Conservation (phyloP, 1,140 invertebrate genomes). For the Bactericera cockerelli region DNA sequence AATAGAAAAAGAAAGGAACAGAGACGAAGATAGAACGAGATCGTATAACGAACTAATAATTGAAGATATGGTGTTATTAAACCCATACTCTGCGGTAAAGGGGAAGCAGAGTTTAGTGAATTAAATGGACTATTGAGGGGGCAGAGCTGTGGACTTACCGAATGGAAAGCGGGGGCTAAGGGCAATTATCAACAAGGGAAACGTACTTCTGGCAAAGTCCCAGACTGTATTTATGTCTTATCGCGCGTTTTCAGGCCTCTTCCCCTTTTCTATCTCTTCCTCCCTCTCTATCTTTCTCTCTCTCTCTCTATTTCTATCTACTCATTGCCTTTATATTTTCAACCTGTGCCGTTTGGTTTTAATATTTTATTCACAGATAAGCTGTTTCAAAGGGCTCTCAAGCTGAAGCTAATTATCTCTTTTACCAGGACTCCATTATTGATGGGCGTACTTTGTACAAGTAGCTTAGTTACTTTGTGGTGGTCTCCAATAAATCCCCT, state of each 20-base stretch:
- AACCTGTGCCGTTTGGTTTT: no score
- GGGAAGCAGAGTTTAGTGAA: conserved; percentile 3
- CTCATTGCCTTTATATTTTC: no score
- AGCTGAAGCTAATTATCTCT: no score
- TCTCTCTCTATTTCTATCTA: no score
- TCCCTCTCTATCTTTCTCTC: no score
- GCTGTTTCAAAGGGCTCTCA: no score
- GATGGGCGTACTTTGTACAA: no score
- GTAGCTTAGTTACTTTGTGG: no score
- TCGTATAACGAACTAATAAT: neutral
- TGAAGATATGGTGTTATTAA: conserved; percentile 9
- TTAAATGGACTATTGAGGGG: neutral
- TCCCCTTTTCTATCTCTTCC: neutral
- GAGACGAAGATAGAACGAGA: no score
- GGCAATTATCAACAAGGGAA: conserved; percentile 3
- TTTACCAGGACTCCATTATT: no score
- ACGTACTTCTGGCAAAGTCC: conserved; percentile 2
- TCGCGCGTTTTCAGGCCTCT: conserved; percentile 7
- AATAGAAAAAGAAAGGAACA: neutral
- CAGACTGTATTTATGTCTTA: conserved; percentile 8
- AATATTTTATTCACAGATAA: no score
- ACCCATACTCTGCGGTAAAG: neutral
- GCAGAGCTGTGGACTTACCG: neutral
- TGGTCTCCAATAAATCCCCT: no score
- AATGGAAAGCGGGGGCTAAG: neutral